Evolutionary conservation across 2,113 vertebrate species (phyloP), one percentile per base, ranked within the genome.

Genomic region (Gila orcuttii): DNA sequence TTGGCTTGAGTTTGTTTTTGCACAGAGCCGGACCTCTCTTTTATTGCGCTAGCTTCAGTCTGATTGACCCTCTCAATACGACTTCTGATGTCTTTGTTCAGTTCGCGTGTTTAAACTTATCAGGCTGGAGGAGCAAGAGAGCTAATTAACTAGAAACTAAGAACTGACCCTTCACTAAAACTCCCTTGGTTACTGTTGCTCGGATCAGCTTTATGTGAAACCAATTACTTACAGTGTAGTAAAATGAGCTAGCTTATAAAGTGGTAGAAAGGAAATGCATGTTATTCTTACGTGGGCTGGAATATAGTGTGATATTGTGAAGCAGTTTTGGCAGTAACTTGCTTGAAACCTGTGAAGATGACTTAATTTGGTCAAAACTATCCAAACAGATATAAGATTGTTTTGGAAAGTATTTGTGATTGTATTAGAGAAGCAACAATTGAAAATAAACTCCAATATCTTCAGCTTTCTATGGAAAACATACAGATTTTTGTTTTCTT

Each of bases 1-100:
- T 59, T 59, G 47, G 50, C 64, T 71, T 39, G 68, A 83, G 31
- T 83, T 39, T 66, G 21, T 28, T 62, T 71, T 64, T 79, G 25
- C 69, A 39, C 36, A 84, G 77, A 82, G 78, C 57, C 19, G 7
- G 7, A 57, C 55, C 86, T 87, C 80, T 78, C 45, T 74, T 21
- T 77, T 88, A 79, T 42, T 73, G 36, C 50, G 3, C 39, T 17
- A 52, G 62, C n/a, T 8, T 71, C 17, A 4, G n/a, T 68, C 42
- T 68, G 9, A 82, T 12, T 50, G 62, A 68, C 79, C 62, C 47
- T 64, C 79, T 33, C 28, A 69, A n/a, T 69, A 82, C 33, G 3
- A 66, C 31, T 80, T 64, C 42, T 6, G 12, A 60, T 79, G 28
- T 66, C 28, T 80, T 79, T 25, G 23, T 62, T 45, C 28, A 31